Base-by-base conservation (phyloP, 2,888 invertebrate genomes). In the Ophraella communa region DNA sequence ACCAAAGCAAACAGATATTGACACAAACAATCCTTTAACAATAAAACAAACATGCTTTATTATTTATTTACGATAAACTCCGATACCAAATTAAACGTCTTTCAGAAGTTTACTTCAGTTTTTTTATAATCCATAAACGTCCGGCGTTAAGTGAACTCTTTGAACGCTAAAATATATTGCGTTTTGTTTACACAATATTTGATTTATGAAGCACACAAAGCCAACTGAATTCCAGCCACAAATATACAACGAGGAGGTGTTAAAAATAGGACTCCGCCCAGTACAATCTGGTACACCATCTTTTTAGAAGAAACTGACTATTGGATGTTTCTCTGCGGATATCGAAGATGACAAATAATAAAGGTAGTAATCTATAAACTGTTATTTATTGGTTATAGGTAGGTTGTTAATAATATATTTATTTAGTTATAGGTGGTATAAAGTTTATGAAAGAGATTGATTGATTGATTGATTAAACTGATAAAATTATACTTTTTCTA, bases 121-220 rank as follows among this genome's bases (percentile, higher is more conserved):
- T 55, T 55, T 44, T 27, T 55, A 24, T 23, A 23, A 20, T 57
- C 33, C 62, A 61, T 65, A 63, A 68, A 68, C 33, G 65, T 60
- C 35, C 27, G 62, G 44, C 56, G 65, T 57, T 65, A 59, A 65
- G 59, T 60, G 65, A 65, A 35, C 23, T 27, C 61, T 51, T 54
- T 56, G 59, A 55, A 57, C 45, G 4, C 10, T 24, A 21, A 55
- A 63, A 65, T 59, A 53, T 64, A 63, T 63, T 52, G 65, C 54
- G 33, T 51, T 55, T 51, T 71, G 71, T 71, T 71, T 72, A 72
- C 69, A 68, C 62, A 71, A 71, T 58, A 59, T 68, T 67, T 71
- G 69, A 71, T 71, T 71, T 68, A 71, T 56, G 62, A 61, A 49
- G 4, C 49, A 24, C 49, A 30, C 49, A 27, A 51, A 51, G 49